phyloP scores from a whole-genome alignment of 2,113 vertebrate genomes.

The Otis tarda region DNA sequence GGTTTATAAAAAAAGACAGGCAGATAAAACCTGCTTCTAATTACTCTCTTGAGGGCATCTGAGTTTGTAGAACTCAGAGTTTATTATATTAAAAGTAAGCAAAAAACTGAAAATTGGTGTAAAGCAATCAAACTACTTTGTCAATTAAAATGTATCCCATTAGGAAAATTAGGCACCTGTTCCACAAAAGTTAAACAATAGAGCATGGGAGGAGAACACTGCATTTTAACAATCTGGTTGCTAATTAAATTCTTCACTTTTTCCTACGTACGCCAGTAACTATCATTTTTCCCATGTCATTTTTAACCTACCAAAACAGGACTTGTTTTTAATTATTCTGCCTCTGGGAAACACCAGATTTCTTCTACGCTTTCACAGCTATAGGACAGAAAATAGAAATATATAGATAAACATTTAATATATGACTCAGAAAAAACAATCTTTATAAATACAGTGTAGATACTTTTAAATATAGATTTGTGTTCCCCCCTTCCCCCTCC shows the following conservation, averaged over 20 bases:
- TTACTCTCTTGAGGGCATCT: slow-evolving; percentile 46
- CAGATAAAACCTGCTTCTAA: slow-evolving; percentile 62
- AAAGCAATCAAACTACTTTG: slow-evolving; percentile 53
- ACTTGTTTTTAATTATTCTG: slow-evolving; percentile 26
- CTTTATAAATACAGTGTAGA: not conserved
- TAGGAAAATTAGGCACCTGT: slow-evolving; percentile 72
- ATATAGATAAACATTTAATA: not conserved
- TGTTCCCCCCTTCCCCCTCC: rapidly evolving
- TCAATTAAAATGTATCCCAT: slow-evolving; percentile 70
- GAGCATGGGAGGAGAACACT: slow-evolving; percentile 5
- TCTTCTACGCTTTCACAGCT: not conserved
- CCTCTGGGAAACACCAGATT: not conserved
- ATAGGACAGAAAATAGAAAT: not conserved
- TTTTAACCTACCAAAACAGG: not conserved
- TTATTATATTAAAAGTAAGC: slow-evolving; percentile 43
- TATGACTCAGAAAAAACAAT: not conserved
- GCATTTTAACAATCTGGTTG: slow-evolving; percentile 50
- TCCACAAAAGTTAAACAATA: slow-evolving; percentile 63
- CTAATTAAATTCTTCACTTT: slow-evolving; percentile 66
- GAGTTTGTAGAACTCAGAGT: slow-evolving; percentile 33
- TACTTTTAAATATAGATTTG: not conserved
- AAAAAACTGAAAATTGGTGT: slow-evolving; percentile 30
- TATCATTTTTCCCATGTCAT: slow-evolving; percentile 51
- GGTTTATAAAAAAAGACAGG: slow-evolving; percentile 43
- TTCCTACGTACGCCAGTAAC: slow-evolving; percentile 30